These are phyloP conservation scores for Ceriagrion tenellum DNA, from an alignment of 2,888 invertebrate genomes.

Conservation along the genomic window DNA sequence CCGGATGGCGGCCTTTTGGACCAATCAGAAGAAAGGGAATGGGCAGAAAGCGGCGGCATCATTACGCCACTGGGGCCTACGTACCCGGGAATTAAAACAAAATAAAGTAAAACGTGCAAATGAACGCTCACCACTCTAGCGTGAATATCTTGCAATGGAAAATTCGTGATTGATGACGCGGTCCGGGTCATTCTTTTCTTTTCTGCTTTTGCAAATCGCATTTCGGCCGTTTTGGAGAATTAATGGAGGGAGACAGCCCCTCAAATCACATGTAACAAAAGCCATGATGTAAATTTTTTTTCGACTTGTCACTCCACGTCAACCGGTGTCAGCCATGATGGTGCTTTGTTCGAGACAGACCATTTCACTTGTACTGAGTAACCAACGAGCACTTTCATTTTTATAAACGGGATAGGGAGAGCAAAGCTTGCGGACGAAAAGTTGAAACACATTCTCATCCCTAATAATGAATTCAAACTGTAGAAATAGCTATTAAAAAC, in stretches of 20 bases:
- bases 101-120: neutral
- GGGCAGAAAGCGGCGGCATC: neutral
- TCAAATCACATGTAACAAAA: neutral
- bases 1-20: neutral
- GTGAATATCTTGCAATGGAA: neutral
- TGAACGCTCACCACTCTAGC: neutral
- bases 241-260: neutral
- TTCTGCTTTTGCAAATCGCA: neutral
- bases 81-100: neutral
- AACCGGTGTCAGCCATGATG: neutral
- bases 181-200: neutral
- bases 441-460: neutral
- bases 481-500: too few species aligned
- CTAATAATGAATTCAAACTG: too few species aligned
- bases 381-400: neutral
- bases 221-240: neutral
- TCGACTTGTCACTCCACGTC: neutral
- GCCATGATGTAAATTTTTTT: neutral
- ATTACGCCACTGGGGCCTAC: neutral
- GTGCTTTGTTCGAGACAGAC: neutral
- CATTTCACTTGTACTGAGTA: neutral
- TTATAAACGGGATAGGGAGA: neutral
- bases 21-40: neutral
- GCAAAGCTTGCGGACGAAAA: neutral
- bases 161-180: neutral